Percentiles rank a stretch among this genome's conserved stretches.
Conservation (phyloP, 2,113 vertebrate species). For the Phylloscopus whistleri region DNA sequence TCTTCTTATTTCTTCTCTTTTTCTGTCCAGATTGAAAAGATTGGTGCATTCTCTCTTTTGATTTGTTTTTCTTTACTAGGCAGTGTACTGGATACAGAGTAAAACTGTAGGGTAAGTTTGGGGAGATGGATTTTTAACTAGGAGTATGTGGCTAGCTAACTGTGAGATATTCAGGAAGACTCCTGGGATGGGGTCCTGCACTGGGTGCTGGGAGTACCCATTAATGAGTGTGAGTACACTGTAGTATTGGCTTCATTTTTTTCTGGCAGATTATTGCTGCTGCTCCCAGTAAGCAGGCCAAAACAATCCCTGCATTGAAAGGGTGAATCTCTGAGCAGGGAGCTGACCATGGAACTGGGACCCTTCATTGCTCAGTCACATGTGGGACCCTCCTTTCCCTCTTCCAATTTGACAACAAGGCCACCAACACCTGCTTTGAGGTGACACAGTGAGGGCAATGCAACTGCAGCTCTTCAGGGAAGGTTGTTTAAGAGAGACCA, state of each 20-base stretch:
- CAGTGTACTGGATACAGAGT: background rate
- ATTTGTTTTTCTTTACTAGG: background rate
- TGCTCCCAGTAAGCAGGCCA: background rate
- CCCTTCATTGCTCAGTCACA: accelerated
- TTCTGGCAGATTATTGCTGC: background rate
- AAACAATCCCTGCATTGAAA: background rate
- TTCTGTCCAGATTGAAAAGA: background rate
- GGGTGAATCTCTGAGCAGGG: background rate
- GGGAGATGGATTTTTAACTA: background rate
- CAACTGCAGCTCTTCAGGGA: background rate
- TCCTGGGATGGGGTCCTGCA: accelerated
- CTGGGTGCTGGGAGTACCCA: background rate
- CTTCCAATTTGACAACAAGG: background rate
- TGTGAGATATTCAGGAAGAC: background rate
- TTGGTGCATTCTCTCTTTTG: background rate
- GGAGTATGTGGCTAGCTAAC: background rate
- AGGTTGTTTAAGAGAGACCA: background rate
- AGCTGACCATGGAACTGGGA: background rate
- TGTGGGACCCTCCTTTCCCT: background rate
- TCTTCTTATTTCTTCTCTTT: background rate
- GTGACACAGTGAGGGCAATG: accelerated
- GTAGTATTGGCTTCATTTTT: background rate
- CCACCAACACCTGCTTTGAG: background rate
- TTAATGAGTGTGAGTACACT: background rate
- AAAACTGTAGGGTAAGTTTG: background rate